Conservation (phyloP, 2,113 vertebrate genomes). For the Colinus virginianus region DNA sequence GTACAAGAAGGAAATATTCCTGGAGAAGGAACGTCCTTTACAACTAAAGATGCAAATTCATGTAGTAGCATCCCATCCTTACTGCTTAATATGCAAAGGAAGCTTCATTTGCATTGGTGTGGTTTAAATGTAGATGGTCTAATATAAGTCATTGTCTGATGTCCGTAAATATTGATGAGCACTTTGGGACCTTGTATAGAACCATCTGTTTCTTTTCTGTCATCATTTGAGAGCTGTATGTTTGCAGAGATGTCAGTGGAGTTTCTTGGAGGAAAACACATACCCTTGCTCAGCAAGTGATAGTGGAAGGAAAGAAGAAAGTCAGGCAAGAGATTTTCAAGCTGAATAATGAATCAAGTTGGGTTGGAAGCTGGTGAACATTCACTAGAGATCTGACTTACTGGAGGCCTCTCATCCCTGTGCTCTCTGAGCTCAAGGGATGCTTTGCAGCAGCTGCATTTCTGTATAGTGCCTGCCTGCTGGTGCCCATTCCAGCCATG, state of each 20-base stretch:
- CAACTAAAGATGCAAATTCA: background rate
- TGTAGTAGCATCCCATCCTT: background rate
- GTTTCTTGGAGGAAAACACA: slow-evolving; percentile 7
- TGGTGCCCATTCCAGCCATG: background rate
- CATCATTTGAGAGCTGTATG: background rate
- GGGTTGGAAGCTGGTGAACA: background rate
- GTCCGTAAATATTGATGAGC: slow-evolving; percentile 52
- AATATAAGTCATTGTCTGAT: slow-evolving; percentile 31
- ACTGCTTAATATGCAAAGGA: background rate
- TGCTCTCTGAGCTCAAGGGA: background rate
- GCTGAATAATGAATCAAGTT: slow-evolving; percentile 40
- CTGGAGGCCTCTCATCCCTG: accelerated
- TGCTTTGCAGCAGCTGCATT: accelerated
- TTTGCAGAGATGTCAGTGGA: background rate
- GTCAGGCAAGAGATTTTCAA: background rate
- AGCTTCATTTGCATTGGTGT: background rate
- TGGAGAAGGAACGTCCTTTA: background rate
- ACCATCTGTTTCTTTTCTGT: slow-evolving; percentile 13
- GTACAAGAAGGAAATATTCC: background rate
- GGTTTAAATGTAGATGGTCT: slow-evolving; percentile 20
- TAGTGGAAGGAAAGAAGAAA: slow-evolving; percentile 25
- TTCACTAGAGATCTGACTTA: background rate
- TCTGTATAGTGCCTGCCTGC: background rate
- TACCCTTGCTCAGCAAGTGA: background rate
- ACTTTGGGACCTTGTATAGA: background rate